A percentile compares a stretch with the other conserved stretches of the same genome.
Evolutionary conservation across 2,888 invertebrate species (phyloP).

Genomic region (Microctonus hyperodae): DNA sequence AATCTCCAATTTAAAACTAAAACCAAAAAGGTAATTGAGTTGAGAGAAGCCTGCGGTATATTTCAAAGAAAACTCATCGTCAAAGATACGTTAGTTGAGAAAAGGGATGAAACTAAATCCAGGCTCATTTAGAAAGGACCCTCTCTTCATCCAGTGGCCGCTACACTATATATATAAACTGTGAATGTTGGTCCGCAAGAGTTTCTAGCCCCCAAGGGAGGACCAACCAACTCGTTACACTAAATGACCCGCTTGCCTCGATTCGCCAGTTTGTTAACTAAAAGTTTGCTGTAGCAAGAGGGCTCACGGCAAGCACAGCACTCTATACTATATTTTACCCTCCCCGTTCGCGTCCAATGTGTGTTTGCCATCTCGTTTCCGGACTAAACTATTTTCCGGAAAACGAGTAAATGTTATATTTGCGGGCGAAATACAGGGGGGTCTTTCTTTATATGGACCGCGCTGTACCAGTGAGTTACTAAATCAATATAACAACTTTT

Average conservation of each 20-base stretch:
- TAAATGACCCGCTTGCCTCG: slow-evolving; percentile 46
- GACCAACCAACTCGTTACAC: slow-evolving; percentile 41
- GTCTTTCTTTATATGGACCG: not conserved
- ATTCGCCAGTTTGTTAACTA: slow-evolving; percentile 48
- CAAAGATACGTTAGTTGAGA: slow-evolving; percentile 21
- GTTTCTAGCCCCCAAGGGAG: slow-evolving; percentile 31
- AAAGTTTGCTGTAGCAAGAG: slow-evolving; percentile 41
- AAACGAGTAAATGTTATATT: not conserved
- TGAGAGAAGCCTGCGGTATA: not conserved
- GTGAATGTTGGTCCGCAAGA: slow-evolving; percentile 11
- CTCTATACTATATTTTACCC: slow-evolving; percentile 3
- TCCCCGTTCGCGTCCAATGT: slow-evolving; percentile 7
- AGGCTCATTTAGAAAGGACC: slow-evolving; percentile 17
- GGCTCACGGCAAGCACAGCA: slow-evolving; percentile 24
- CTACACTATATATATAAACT: not conserved
- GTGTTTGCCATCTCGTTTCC: slow-evolving; percentile 25
- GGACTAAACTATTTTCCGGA: slow-evolving; percentile 21
- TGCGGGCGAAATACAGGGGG: not conserved
- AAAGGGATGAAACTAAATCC: slow-evolving; percentile 21
- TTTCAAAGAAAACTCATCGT: slow-evolving; percentile 28
- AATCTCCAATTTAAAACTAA: not conserved
- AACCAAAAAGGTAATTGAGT: slow-evolving; percentile 14
- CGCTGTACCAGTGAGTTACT: not conserved
- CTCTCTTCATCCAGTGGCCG: not conserved
- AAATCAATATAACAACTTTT: not conserved